Percentiles rank a stretch among this genome's conserved stretches.
Conservation (phyloP, 2,113 vertebrate species). For the Syngnathus typhle region DNA sequence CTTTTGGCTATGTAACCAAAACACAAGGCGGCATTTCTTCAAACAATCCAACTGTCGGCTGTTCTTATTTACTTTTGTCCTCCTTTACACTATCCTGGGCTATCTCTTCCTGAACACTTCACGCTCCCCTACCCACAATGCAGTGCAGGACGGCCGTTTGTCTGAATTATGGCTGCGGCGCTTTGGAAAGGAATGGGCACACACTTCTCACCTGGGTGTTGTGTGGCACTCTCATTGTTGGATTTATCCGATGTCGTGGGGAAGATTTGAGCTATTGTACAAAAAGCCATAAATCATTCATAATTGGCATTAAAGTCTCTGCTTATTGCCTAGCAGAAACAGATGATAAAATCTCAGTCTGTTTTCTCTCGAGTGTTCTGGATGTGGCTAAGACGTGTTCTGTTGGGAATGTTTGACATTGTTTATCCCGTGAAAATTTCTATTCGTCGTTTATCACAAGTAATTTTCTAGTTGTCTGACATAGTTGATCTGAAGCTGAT, state of each 20-base stretch:
- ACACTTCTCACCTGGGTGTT: conserved; percentile 22
- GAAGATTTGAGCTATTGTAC: not conserved
- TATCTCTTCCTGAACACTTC: conserved; percentile 52
- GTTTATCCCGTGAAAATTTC: not conserved
- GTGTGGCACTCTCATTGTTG: not conserved
- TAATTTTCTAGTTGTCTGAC: too few relatives aligned
- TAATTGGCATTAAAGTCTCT: not conserved
- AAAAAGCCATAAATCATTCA: not conserved
- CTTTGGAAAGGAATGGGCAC: conserved; percentile 30
- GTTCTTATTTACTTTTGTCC: conserved; percentile 6
- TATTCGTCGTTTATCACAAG: not conserved
- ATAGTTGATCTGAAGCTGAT: too few relatives aligned
- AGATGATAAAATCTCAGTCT: not conserved
- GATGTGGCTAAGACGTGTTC: not conserved
- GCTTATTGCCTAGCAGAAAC: not conserved
- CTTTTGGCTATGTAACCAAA: conserved; percentile 22
- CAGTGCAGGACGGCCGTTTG: conserved; percentile 51
- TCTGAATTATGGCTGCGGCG: conserved; percentile 60
- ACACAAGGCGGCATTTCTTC: conserved; percentile 22
- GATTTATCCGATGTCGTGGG: conserved; percentile 7
- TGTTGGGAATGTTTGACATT: not conserved
- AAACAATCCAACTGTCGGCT: conserved; percentile 1
- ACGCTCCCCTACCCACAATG: conserved; percentile 63
- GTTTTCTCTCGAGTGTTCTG: too few relatives aligned
- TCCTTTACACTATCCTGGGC: conserved; percentile 40